Base-by-base conservation (phyloP, 2,888 invertebrate genomes). In the Epistrophe eligans region DNA sequence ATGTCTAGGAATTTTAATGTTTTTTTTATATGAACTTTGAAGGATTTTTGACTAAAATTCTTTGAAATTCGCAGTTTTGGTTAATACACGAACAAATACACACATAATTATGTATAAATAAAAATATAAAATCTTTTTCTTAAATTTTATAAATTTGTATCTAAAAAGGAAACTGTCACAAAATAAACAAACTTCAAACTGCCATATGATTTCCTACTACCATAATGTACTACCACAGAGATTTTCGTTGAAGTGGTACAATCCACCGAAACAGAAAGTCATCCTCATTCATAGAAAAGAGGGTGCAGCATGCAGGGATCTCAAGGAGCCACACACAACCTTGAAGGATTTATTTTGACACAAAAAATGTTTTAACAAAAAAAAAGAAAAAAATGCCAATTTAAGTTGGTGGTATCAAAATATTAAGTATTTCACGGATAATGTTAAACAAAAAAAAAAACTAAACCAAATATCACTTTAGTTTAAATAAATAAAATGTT, bases 291-390 rank as follows among this genome's bases (percentile, higher is more conserved):
- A 62, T 32, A 32, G 48, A 55, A 70, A 70, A 40, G 52, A n/a
- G 19, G 40, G 55, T 52, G 70, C 40, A 70, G 70, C 6, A 10
- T 57, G 45, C 57, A 45, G 35, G 45, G 19, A 32, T 32, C 48
- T 72, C 28, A 58, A 60, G 35, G 80, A 80, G 50, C 38, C 58
- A 28, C 60, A 58, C 52, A 67, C 79, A 87, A 87, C 87, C 87
- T 87, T 87, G 87, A 87, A 24, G 73, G 64, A 71, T 64, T 82
- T 19, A 77, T 70, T 83, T 83, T 79, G 83, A 79, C 76, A 82
- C 45, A 60, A 28, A 66, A 60, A 35, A 9, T 40, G 9, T 28
- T 64, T 67, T 24, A 40, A 40, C 8, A 0, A 28, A 35, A 45
- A 62, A 1, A 43, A 70, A 67, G 19, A 15, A 64, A 13, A 15